Evolutionary conservation across 2,888 invertebrate species (phyloP).

Genomic region (Rhabditoides inermis): DNA sequence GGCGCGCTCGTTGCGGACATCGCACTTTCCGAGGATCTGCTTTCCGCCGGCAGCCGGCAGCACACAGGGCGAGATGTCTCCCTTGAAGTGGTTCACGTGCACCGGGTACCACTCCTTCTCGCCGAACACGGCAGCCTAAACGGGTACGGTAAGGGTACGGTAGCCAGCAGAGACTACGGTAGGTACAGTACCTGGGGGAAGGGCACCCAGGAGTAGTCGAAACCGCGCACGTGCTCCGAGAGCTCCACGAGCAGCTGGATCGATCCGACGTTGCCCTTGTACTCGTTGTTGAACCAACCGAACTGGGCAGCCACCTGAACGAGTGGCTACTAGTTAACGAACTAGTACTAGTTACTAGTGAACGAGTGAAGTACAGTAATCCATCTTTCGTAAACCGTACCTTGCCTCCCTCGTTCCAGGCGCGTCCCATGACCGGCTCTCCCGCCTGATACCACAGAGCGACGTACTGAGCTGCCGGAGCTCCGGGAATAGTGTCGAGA

Average conservation of each 20-base stretch:
- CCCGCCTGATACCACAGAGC: constrained; percentile 45
- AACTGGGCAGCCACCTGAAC: constrained; percentile 39
- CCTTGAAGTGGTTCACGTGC: constrained; percentile 40
- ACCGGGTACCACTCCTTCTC: constrained; percentile 37
- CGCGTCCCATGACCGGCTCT: constrained; percentile 47
- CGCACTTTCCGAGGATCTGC: constrained; percentile 41
- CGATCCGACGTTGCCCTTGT: constrained; percentile 37
- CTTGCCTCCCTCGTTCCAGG: constrained; percentile 46
- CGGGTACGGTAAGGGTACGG: neutral
- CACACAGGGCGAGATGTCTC: constrained; percentile 41
- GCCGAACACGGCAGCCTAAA: constrained; percentile 34
- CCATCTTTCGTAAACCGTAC: constrained; percentile 1
- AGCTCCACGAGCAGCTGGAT: constrained; percentile 34
- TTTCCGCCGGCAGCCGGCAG: constrained; percentile 34
- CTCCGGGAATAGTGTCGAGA: constrained; percentile 38
- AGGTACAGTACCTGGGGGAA: constrained; percentile 21
- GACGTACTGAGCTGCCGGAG: constrained; percentile 43
- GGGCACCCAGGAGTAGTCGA: constrained; percentile 45
- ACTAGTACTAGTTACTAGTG: neutral
- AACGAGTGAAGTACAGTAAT: too few species aligned
- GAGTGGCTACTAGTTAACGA: neutral
- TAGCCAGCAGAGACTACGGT: neutral
- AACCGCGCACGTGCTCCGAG: constrained; percentile 43
- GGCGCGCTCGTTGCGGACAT: constrained; percentile 43
- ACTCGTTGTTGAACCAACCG: constrained; percentile 41